Percentiles rank a stretch among this genome's conserved stretches.
Evolutionary conservation across 2,797 vertebrate species (phyloP).

Genomic region (Siniperca undulata): DNA sequence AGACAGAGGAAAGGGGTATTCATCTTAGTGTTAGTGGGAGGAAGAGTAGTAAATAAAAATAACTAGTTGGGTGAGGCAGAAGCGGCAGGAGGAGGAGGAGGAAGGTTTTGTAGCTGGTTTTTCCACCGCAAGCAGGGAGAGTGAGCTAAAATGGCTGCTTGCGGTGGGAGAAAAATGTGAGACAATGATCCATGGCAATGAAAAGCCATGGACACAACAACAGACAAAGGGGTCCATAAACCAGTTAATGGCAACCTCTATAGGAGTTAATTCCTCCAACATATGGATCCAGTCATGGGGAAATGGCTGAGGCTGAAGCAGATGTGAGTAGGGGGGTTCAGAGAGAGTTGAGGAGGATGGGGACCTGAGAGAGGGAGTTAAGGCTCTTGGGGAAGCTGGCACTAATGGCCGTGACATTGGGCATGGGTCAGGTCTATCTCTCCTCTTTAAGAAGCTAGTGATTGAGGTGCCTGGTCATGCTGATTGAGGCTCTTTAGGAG

Average conservation of each 20-base stretch:
- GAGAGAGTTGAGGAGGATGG: slow-evolving; percentile 59
- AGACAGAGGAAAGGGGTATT: slow-evolving; percentile 49
- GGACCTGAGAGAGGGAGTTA: slow-evolving; percentile 55
- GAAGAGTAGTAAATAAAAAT: slow-evolving; percentile 64
- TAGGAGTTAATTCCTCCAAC: slow-evolving; percentile 67
- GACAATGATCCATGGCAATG: slow-evolving; percentile 73
- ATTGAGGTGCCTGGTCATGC: slow-evolving; percentile 74
- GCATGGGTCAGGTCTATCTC: slow-evolving; percentile 59
- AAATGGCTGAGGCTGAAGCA: slow-evolving; percentile 57
- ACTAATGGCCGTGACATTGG: slow-evolving; percentile 67
- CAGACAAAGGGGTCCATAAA: slow-evolving; percentile 71
- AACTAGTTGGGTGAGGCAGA: slow-evolving; percentile 53
- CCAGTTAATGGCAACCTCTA: slow-evolving; percentile 62
- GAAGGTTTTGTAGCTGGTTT: slow-evolving; percentile 46
- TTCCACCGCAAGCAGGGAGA: slow-evolving; percentile 63
- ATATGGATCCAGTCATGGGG: slow-evolving; percentile 67
- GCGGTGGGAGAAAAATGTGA: slow-evolving; percentile 62
- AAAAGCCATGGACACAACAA: slow-evolving; percentile 64
- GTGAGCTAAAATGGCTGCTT: slow-evolving; percentile 72
- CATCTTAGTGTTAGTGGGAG: slow-evolving; percentile 69
- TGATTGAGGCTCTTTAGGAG: slow-evolving; percentile 80
- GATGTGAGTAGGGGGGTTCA: slow-evolving; percentile 61
- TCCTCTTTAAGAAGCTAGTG: slow-evolving; percentile 70
- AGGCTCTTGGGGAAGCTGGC: slow-evolving; percentile 50
- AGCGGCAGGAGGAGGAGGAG: slow-evolving; percentile 44